Evolutionary conservation across 2,113 vertebrate species (phyloP).

Genomic region (Mustela lutreola): DNA sequence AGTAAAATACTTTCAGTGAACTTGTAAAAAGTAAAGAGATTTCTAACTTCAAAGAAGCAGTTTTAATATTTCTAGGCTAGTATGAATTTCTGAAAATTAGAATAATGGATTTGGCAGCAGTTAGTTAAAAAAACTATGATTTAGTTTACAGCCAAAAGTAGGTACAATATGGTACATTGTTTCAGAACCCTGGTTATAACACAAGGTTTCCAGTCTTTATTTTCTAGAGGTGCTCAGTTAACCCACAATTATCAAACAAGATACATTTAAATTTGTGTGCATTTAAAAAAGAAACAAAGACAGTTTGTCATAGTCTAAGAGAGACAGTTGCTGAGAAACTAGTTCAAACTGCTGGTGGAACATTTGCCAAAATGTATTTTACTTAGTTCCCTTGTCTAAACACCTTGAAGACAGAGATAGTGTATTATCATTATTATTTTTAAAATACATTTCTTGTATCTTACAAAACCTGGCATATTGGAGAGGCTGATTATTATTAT

Average conservation of each 20-base stretch:
- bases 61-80: slow-evolving; percentile 15
- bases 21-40: not conserved
- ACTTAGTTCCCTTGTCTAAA: not conserved
- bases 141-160: not conserved
- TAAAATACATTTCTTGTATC: not conserved
- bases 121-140: not conserved
- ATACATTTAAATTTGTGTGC: slow-evolving; percentile 33
- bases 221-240: not conserved
- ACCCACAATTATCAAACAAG: slow-evolving; percentile 11
- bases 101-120: slow-evolving; percentile 20
- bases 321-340: not conserved
- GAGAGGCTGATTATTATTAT: not conserved
- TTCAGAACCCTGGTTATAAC: slow-evolving; percentile 40
- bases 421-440: not conserved
- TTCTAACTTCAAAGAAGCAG: slow-evolving; percentile 21
- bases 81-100: slow-evolving; percentile 31
- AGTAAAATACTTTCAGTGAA: slow-evolving; percentile 4
- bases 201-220: slow-evolving; percentile 39
- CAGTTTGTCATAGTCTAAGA: not conserved
- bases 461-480: not conserved
- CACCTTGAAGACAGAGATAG: not conserved
- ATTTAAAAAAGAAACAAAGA: slow-evolving; percentile 24
- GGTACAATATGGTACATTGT: not conserved
- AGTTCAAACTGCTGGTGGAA: slow-evolving; percentile 29
- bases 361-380: slow-evolving; percentile 52